Evolutionary conservation across 53 echinoderm and acorn worm genomes (phyloP).

Genomic region (Arbacia lixula): DNA sequence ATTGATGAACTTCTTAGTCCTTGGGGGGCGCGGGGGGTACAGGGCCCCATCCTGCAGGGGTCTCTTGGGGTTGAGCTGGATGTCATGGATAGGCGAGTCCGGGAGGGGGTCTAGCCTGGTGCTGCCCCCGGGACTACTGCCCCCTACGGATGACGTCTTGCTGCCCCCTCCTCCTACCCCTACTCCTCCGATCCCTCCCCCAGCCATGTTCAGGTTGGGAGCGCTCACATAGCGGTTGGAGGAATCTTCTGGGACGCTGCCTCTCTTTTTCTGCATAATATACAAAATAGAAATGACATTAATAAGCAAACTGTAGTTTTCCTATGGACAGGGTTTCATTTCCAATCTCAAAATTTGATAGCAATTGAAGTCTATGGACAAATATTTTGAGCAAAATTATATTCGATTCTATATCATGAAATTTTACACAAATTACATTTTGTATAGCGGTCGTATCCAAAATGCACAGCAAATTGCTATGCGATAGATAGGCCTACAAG

Average conservation of each 20-base stretch:
- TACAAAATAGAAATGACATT: neutral
- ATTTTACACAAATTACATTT: too few species aligned
- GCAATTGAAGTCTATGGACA: too few species aligned
- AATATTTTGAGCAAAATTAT: too few species aligned
- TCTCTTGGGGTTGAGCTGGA: conserved; percentile 92
- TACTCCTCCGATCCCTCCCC: neutral
- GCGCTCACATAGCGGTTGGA: conserved; percentile 77
- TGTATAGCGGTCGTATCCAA: too few species aligned
- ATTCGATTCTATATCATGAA: too few species aligned
- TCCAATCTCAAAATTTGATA: too few species aligned
- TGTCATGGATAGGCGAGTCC: conserved; percentile 93
- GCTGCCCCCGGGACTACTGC: conserved; percentile 61
- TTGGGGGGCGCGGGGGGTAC: conserved; percentile 54
- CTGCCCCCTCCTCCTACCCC: conserved; percentile 17
- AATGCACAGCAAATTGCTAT: too few species aligned
- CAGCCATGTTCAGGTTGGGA: conserved; percentile 69
- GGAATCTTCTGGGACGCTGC: conserved; percentile 51
- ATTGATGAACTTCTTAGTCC: conserved; percentile 86
- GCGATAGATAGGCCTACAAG: too few species aligned
- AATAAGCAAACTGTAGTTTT: too few species aligned
- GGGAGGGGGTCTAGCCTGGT: conserved; percentile 82
- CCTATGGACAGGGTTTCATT: too few species aligned
- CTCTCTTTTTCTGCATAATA: conserved; percentile 60
- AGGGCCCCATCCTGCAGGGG: conserved; percentile 68
- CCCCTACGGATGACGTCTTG: conserved; percentile 42